phyloP scores from a whole-genome alignment of 2,888 invertebrate species.

The Liopterus haemorrhoidalis region DNA sequence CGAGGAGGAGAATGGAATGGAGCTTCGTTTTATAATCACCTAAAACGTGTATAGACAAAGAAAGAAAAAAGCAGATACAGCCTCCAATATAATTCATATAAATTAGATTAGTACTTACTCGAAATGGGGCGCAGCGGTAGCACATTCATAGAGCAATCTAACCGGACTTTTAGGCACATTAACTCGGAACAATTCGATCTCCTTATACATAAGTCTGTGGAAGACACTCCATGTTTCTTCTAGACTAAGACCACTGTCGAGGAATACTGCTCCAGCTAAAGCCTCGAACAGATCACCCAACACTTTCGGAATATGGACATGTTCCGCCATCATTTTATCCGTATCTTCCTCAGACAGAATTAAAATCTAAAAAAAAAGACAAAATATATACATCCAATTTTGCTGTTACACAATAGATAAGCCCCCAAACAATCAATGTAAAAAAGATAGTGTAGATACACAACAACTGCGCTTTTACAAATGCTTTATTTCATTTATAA shows the following conservation, averaged over 20 bases:
- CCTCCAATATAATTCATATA: too few relatives aligned
- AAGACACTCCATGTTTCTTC: conserved; percentile 72
- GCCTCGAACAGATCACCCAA: conserved; percentile 94
- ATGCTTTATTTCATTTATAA: too few relatives aligned
- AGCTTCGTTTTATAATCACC: too few relatives aligned
- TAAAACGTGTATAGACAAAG: too few relatives aligned
- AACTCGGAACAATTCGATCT: conserved; percentile 73
- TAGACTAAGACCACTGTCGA: conserved; percentile 75
- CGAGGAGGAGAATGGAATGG: too few relatives aligned
- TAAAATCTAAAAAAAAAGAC: conserved; percentile 41
- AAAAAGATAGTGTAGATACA: conserved; percentile 3
- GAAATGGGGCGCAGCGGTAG: conserved; percentile 69
- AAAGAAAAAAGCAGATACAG: too few relatives aligned
- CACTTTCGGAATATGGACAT: conserved; percentile 87
- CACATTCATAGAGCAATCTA: conserved; percentile 76
- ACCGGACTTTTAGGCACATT: conserved; percentile 87
- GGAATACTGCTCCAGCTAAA: conserved; percentile 80
- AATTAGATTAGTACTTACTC: conserved; percentile 61
- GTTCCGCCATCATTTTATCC: conserved; percentile 60
- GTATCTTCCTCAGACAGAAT: conserved; percentile 62
- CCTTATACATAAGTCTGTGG: conserved; percentile 77
- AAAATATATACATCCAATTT: conserved; percentile 8
- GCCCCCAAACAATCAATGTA: background rate
- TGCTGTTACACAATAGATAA: background rate
- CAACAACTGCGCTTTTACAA: too few relatives aligned